Percentiles rank a stretch among this genome's conserved stretches.
Evolutionary conservation across 53 echinoderm and acorn worm genomes (phyloP).

Genomic region (Antedon mediterranea): DNA sequence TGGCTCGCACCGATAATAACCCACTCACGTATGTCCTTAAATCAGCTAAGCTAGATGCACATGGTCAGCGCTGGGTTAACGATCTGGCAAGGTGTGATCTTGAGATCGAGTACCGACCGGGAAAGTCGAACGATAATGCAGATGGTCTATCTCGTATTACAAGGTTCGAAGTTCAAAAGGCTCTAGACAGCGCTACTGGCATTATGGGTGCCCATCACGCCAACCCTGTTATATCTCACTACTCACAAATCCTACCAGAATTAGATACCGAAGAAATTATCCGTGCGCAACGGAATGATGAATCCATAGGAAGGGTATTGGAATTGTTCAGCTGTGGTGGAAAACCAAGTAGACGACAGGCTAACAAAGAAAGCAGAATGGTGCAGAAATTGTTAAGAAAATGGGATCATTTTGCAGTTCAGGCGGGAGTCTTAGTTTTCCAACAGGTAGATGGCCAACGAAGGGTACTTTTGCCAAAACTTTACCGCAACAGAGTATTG

Average conservation of each 20-base stretch:
- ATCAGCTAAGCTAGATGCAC: too few relatives aligned
- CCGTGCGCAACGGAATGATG: constrained; percentile 1
- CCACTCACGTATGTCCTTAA: too few relatives aligned
- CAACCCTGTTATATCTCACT: too few relatives aligned
- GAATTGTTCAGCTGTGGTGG: neutral
- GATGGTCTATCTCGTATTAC: constrained; percentile 27
- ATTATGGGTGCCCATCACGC: too few relatives aligned
- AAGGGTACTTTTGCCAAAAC: neutral
- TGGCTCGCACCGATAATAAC: too few relatives aligned
- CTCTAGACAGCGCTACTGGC: too few relatives aligned
- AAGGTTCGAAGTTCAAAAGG: neutral
- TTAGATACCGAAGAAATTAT: too few relatives aligned
- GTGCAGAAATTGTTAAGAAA: too few relatives aligned
- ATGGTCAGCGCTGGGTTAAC: constrained; percentile 27
- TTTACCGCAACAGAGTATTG: neutral
- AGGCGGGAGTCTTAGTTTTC: too few relatives aligned
- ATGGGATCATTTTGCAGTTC: too few relatives aligned
- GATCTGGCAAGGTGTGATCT: constrained; percentile 25
- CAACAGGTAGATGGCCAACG: too few relatives aligned
- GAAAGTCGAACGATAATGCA: constrained; percentile 7
- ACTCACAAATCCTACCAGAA: too few relatives aligned
- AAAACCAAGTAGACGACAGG: neutral
- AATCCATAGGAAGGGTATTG: neutral
- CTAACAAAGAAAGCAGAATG: neutral
- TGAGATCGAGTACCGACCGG: constrained; percentile 17